Base-by-base conservation (phyloP, 2,113 vertebrate genomes). In the Tauraco erythrolophus region DNA sequence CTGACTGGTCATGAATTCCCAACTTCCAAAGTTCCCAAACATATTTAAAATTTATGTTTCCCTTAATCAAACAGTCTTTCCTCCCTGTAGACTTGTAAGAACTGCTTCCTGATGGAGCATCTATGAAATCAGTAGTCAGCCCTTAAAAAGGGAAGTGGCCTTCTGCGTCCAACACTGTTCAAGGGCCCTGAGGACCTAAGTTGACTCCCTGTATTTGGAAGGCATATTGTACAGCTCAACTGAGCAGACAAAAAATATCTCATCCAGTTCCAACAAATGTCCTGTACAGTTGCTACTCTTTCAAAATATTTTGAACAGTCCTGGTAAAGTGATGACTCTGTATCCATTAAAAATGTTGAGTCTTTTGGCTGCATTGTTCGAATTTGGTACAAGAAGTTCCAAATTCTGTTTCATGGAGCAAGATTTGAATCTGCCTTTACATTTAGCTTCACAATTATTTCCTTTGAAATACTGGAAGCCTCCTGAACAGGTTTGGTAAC, bases 21-120 rank as follows among this genome's bases (percentile, higher is more conserved):
- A 77, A 10, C 13, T 84, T 83, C 19, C 22, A 80, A 80, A 56
- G 57, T 82, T 89, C 37, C 69, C 37, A 78, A 89, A 81, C 60
- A 80, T 43, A 89, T 21, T 84, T 74, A 68, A 56, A 95, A 82
- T 89, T 91, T 93, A 92, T 81, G 69, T 92, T 95, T 96, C 74
- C 81, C 45, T 48, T 96, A 96, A 96, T 94, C 61, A 93, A 78
- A 56, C 58, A 21, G 37, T 84, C 65, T 82, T 97, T 96, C 78
- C 94, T 96, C 74, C 65, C 51, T 39, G 69, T 68, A 71, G 78
- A 43, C 46, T 66, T 77, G 19, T 39, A 82, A 88, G 70, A 95
- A 85, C 78, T 54, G 15, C 68, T 93, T 94, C 57, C 78, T 82
- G 65, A 35, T 81, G 16, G 56, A 92, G 6, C 37, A 87, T 82